A percentile compares a stretch with the other conserved stretches of the same genome.
Conservation (phyloP, 1,140 invertebrate species). For the Caenorhabditis remanei region DNA sequence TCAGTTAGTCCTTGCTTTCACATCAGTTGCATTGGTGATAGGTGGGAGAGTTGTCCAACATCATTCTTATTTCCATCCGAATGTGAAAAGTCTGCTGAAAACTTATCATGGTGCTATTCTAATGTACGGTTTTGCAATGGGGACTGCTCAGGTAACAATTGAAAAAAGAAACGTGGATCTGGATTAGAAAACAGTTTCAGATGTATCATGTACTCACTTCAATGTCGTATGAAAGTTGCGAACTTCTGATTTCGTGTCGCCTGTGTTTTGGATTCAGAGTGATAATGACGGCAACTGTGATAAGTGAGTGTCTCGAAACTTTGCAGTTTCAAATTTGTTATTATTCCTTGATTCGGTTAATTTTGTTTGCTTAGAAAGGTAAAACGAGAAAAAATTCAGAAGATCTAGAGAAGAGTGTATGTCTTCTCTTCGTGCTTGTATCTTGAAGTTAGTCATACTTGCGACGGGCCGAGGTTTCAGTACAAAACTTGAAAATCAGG, state of each 20-base stretch:
- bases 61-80: constrained; percentile 46
- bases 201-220: constrained; percentile 22
- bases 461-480: too few relatives aligned
- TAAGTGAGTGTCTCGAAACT: neutral
- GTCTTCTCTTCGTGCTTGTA: too few relatives aligned
- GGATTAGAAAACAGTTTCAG: neutral
- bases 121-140: neutral
- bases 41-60: neutral
- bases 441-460: too few relatives aligned
- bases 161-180: neutral
- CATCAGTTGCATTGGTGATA: neutral
- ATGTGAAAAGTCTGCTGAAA: constrained; percentile 26
- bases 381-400: too few relatives aligned
- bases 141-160: neutral
- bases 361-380: too few relatives aligned
- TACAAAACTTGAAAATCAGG: too few relatives aligned
- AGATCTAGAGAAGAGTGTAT: too few relatives aligned
- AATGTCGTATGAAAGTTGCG: constrained; percentile 28
- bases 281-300: neutral
- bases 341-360: too few relatives aligned
- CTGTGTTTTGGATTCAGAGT: constrained; percentile 31
- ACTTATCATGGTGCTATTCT: constrained; percentile 21
- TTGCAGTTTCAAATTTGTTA: neutral
- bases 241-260: constrained; percentile 3
- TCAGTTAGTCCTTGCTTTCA: neutral